phyloP scores from a whole-genome alignment of 2,113 vertebrate genomes.

The Stictonetta naevosa region DNA sequence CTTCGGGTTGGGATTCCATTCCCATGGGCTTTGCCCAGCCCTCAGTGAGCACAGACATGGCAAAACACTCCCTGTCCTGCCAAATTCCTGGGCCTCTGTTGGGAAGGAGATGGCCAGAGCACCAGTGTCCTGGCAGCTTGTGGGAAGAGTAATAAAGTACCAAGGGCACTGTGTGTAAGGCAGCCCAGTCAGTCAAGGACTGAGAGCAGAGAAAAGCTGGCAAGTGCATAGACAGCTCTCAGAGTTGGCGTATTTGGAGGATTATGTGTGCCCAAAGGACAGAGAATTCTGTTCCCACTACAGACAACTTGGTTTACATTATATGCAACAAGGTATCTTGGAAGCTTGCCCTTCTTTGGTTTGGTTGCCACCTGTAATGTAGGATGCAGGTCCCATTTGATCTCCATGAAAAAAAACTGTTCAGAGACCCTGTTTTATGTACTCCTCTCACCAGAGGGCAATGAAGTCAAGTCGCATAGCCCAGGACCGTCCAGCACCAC shows the following conservation, averaged over 20 bases:
- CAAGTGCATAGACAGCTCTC: neutral
- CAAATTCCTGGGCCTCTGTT: neutral
- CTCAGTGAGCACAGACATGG: neutral
- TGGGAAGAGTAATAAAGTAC: neutral
- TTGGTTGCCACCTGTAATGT: neutral
- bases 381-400: neutral
- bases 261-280: neutral
- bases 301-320: neutral
- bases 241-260: neutral
- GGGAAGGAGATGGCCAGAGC: neutral
- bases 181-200: neutral
- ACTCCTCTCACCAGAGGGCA: conserved; percentile 58
- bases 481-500: neutral
- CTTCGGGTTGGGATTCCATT: neutral
- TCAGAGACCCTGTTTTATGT: neutral
- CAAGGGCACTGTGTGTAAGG: neutral
- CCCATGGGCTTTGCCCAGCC: neutral
- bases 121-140: neutral
- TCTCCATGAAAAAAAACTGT: neutral
- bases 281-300: neutral
- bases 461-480: conserved; percentile 29
- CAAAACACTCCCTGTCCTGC: neutral
- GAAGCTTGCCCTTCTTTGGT: neutral
- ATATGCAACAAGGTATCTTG: neutral
- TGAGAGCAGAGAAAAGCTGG: neutral